phyloP scores from a whole-genome alignment of 2,888 invertebrate species.

The Fragum sueziense region DNA sequence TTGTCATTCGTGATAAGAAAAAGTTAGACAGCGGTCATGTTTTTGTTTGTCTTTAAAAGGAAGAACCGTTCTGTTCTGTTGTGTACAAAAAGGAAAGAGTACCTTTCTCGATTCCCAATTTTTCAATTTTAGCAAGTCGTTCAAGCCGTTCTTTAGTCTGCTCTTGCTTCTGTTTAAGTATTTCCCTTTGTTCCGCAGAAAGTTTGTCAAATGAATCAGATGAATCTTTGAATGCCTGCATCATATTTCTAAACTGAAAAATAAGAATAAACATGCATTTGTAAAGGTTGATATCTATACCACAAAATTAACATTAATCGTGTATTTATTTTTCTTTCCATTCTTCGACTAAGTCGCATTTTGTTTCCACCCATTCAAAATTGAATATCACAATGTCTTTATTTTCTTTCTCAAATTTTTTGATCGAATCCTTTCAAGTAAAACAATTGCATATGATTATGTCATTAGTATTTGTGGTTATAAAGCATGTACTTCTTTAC shows the following conservation, averaged over 20 bases:
- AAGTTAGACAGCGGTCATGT: no score
- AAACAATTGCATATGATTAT: no score
- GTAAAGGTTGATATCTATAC: not conserved
- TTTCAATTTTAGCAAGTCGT: slow-evolving; percentile 7
- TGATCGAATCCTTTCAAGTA: no score
- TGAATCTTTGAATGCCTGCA: slow-evolving; percentile 20
- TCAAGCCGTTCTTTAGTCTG: slow-evolving; percentile 16
- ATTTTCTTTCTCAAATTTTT: not conserved
- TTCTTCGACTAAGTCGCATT: not conserved
- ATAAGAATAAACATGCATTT: no score
- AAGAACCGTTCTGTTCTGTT: no score
- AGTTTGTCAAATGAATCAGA: slow-evolving; percentile 9
- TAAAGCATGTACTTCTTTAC: no score
- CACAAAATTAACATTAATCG: not conserved
- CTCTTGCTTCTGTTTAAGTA: slow-evolving; percentile 15
- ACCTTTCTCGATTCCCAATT: slow-evolving; percentile 4
- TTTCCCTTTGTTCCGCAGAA: slow-evolving; percentile 11
- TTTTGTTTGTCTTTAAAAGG: no score
- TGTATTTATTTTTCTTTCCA: no score
- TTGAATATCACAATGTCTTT: not conserved
- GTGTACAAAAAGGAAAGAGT: no score
- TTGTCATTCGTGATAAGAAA: no score
- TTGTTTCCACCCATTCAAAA: not conserved
- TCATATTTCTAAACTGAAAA: slow-evolving; percentile 29
- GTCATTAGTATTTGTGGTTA: no score